These are phyloP conservation scores for Laticauda laticaudata DNA, from an alignment of 2,113 vertebrate genomes.

Conservation along the genomic window DNA sequence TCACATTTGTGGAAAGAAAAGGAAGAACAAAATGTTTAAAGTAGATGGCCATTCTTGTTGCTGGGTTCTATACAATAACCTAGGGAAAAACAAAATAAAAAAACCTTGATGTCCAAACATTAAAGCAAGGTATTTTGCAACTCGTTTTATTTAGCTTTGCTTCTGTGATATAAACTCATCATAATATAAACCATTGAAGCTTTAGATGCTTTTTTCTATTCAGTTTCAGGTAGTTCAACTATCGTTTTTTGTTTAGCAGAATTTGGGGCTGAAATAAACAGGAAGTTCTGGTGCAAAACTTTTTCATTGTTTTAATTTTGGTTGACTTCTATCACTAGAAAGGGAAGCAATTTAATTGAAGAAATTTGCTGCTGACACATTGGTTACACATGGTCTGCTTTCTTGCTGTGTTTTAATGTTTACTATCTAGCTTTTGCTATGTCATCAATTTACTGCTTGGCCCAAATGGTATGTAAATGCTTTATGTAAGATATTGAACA, in stretches of 20 bases:
- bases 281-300: not conserved
- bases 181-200: constrained; percentile 11
- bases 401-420: not conserved
- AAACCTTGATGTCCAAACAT: not conserved
- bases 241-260: not conserved
- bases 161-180: constrained; percentile 57
- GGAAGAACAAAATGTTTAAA: not conserved
- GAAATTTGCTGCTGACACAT: not conserved
- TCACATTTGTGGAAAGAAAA: not conserved
- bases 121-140: constrained; percentile 46
- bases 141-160: constrained; percentile 70
- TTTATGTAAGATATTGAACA: not conserved
- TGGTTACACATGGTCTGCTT: not conserved
- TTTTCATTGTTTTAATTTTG: not conserved
- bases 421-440: not conserved
- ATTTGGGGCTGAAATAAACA: not conserved
- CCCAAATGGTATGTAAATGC: not conserved
- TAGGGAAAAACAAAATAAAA: not conserved
- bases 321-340: not conserved
- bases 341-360: not conserved
- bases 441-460: not conserved
- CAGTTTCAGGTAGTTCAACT: constrained; percentile 57
- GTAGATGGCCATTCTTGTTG: not conserved
- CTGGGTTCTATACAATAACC: not conserved
- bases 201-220: constrained; percentile 57